A percentile compares a stretch with the other conserved stretches of the same genome.
phyloP scores from a whole-genome alignment of 2,113 vertebrate genomes.

The Notothenia coriiceps region DNA sequence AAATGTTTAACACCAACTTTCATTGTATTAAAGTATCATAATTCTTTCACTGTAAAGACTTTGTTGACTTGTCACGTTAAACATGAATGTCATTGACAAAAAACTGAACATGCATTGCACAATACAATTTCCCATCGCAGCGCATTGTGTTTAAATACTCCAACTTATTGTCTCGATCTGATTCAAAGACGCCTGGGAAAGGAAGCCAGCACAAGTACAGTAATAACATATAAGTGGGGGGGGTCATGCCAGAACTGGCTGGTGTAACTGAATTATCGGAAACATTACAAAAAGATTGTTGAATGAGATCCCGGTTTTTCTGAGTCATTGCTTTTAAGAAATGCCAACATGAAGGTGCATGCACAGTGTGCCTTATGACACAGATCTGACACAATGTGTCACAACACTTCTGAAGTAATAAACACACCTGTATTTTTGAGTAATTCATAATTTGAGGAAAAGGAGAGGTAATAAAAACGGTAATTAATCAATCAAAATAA shows the following conservation, averaged over 20 bases:
- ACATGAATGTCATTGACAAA: not conserved
- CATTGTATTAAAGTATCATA: too few species aligned
- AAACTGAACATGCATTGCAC: not conserved
- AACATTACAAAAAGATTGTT: conserved; percentile 64
- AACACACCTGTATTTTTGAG: conserved; percentile 92
- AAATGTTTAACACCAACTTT: too few species aligned
- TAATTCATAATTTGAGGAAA: conserved; percentile 95
- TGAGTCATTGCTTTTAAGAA: conserved; percentile 64
- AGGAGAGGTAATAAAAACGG: conserved; percentile 88
- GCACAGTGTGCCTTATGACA: conserved; percentile 41
- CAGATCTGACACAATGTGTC: conserved; percentile 22
- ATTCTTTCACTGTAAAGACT: too few species aligned
- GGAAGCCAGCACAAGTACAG: conserved; percentile 46
- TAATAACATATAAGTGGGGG: conserved; percentile 41
- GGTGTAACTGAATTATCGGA: conserved; percentile 35
- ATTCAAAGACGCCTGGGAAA: conserved; percentile 58
- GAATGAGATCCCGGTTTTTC: conserved; percentile 68
- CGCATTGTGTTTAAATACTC: conserved; percentile 7
- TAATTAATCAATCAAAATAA: conserved; percentile 90
- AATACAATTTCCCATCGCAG: not conserved
- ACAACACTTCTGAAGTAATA: conserved; percentile 88
- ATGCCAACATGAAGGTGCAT: conserved; percentile 71
- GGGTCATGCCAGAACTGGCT: conserved; percentile 65
- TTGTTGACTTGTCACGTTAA: not conserved
- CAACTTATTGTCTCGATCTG: not conserved